phyloP scores from a whole-genome alignment of 2,888 invertebrate genomes.

The Microplitis deprimator region DNA sequence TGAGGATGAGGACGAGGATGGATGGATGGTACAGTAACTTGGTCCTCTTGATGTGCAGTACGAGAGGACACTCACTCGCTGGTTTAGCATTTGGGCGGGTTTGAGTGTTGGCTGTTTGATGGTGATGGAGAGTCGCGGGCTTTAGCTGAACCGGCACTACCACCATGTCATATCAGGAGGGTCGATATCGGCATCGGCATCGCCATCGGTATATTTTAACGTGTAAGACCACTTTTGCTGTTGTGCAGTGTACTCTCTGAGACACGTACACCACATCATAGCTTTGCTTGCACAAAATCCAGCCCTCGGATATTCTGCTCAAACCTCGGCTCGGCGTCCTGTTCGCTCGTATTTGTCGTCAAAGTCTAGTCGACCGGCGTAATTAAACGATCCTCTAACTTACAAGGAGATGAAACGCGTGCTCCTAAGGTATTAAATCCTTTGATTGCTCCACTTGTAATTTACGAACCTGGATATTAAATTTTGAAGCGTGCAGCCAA shows the following conservation, averaged over 20 bases:
- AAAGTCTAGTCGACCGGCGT: not conserved
- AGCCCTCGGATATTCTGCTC: not conserved
- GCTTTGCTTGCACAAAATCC: not conserved
- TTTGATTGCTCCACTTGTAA: not conserved
- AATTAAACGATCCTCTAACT: not conserved
- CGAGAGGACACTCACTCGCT: not conserved
- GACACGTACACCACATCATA: not conserved
- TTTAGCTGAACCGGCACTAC: not conserved
- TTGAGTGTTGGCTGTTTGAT: not conserved
- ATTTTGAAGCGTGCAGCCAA: not conserved
- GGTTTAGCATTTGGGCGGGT: not conserved
- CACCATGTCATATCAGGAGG: slow-evolving; percentile 2
- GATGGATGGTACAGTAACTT: not conserved
- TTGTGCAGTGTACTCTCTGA: not conserved
- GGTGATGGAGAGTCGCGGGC: not conserved
- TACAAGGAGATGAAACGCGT: not conserved
- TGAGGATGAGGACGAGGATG: not conserved
- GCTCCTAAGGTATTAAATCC: not conserved
- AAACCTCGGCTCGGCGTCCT: not conserved
- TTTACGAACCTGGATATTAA: not conserved
- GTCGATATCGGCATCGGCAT: slow-evolving; percentile 8
- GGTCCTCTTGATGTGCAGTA: not conserved
- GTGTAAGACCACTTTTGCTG: slow-evolving; percentile 14
- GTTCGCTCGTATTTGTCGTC: not conserved
- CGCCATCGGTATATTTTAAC: not conserved